These are phyloP conservation scores for Turnix velox DNA, from an alignment of 2,113 vertebrate species.

Conservation along the genomic window DNA sequence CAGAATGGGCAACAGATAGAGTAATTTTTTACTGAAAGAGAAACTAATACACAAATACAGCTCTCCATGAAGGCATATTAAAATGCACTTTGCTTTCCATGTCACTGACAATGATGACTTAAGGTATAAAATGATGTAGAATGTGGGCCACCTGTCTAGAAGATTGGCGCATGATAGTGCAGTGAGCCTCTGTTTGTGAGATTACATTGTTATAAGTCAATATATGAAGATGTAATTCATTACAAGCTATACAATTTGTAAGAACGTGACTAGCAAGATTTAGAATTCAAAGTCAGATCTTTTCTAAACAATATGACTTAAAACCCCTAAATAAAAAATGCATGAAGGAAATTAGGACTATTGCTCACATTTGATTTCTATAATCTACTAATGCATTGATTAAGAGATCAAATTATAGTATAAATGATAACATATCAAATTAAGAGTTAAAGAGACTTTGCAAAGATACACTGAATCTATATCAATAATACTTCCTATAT, in stretches of 20 bases:
- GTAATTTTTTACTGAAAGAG: not conserved
- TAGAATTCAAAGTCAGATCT: not conserved
- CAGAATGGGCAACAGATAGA: not conserved
- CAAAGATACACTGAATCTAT: not conserved
- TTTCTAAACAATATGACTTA: constrained; percentile 6
- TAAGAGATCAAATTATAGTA: not conserved
- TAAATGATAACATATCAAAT: not conserved
- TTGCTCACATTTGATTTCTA: constrained; percentile 26
- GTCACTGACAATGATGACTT: not conserved
- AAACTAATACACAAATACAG: not conserved
- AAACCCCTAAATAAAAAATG: not conserved
- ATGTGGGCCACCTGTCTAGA: not conserved
- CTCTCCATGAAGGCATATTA: not conserved
- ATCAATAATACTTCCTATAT: not conserved
- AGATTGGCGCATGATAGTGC: not conserved
- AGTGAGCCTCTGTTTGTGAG: constrained; percentile 14
- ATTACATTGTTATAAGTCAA: not conserved
- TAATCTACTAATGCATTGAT: not conserved
- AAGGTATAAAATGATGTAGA: not conserved
- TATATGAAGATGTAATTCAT: not conserved
- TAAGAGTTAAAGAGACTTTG: not conserved
- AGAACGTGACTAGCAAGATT: not conserved
- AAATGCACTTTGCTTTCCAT: not conserved
- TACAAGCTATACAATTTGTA: not conserved
- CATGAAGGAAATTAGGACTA: not conserved